Evolutionary conservation across 2,888 invertebrate genomes (phyloP).

Genomic region (Agrypnus murinus): DNA sequence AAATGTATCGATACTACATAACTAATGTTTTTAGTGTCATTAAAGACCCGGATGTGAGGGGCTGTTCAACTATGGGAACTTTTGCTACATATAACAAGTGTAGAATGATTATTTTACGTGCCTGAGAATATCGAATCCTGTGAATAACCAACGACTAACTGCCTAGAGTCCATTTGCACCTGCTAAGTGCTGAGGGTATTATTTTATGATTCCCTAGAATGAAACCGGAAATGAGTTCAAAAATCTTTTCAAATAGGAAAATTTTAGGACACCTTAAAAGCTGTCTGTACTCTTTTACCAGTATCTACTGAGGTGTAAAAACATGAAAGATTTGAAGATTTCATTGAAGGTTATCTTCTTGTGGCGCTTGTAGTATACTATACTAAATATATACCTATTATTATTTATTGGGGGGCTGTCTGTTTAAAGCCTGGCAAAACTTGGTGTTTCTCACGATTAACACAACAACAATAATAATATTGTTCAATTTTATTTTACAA

Average conservation of each 20-base stretch:
- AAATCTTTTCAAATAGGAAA: slow-evolving; percentile 40
- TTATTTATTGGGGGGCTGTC: slow-evolving; percentile 5
- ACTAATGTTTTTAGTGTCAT: slow-evolving; percentile 26
- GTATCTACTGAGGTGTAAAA: neutral
- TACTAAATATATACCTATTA: too few relatives aligned
- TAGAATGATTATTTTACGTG: slow-evolving; percentile 48
- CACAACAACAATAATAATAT: too few relatives aligned
- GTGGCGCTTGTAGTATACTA: too few relatives aligned
- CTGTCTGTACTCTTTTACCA: slow-evolving; percentile 3
- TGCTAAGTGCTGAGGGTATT: slow-evolving; percentile 51
- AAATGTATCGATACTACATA: slow-evolving; percentile 24
- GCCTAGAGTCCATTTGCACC: slow-evolving; percentile 54
- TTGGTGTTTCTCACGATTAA: slow-evolving; percentile 24
- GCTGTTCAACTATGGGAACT: slow-evolving; percentile 25
- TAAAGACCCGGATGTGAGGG: slow-evolving; percentile 16
- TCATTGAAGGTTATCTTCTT: slow-evolving; percentile 11
- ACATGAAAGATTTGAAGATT: slow-evolving; percentile 5
- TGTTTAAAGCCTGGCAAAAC: slow-evolving; percentile 3
- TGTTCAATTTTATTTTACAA: slow-evolving; percentile 27
- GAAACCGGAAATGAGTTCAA: slow-evolving; percentile 46
- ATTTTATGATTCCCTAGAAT: slow-evolving; percentile 47
- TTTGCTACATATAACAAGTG: slow-evolving; percentile 36
- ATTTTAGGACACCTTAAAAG: slow-evolving; percentile 33
- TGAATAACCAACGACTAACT: slow-evolving; percentile 30
- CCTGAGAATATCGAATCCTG: slow-evolving; percentile 51